Evolutionary conservation across 2,888 invertebrate species (phyloP).

Genomic region (Drosophila dives): DNA sequence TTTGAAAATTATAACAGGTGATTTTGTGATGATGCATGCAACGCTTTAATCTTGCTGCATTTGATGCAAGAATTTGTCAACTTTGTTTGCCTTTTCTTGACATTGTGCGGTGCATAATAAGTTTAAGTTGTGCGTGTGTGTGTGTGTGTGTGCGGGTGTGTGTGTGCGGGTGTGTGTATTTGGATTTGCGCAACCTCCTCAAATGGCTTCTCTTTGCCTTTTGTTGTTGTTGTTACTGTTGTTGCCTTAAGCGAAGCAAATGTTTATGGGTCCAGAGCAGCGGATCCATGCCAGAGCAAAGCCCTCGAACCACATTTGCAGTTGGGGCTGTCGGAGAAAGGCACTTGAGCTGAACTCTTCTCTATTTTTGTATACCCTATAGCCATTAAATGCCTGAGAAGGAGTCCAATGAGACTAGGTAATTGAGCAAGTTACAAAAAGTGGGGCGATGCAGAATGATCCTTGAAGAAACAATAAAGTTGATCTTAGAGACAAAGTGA

Average conservation of each 20-base stretch:
- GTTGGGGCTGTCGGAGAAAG: constrained; percentile 61
- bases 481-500: not conserved
- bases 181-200: constrained; percentile 6
- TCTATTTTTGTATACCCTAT: constrained; percentile 26
- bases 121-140: constrained; percentile 28
- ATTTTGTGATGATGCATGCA: not conserved
- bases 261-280: constrained; percentile 41
- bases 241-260: constrained; percentile 36
- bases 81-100: constrained; percentile 13
- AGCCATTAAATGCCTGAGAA: not conserved
- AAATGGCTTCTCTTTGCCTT: constrained; percentile 38
- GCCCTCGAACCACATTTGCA: constrained; percentile 31
- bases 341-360: constrained; percentile 64
- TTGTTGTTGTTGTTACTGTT: constrained; percentile 26
- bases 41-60: not conserved
- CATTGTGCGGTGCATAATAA: constrained; percentile 60
- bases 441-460: not conserved
- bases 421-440: not conserved
- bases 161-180: constrained; percentile 18
- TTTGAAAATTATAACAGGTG: not conserved
- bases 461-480: not conserved
- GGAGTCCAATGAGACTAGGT: not conserved
- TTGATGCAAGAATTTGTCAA: constrained; percentile 30
- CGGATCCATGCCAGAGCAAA: constrained; percentile 49
- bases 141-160: constrained; percentile 12